These are phyloP conservation scores for Taeniopygia guttata DNA, from an alignment of 2,797 vertebrate species.

Conservation along the genomic window DNA sequence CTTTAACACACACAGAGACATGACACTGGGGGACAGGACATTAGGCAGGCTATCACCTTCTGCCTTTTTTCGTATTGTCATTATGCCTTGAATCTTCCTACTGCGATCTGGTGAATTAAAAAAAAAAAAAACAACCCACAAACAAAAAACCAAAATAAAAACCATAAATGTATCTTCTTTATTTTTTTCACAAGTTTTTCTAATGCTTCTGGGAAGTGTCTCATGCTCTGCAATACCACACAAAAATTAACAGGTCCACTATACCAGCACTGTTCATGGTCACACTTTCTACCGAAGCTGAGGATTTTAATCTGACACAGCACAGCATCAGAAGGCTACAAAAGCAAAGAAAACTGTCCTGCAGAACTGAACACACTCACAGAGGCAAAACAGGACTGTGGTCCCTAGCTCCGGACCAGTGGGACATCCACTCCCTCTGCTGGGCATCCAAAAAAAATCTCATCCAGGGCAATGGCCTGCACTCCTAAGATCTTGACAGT, in stretches of 20 bases:
- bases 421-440: slow-evolving; percentile 49
- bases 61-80: neutral
- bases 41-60: neutral
- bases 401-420: neutral
- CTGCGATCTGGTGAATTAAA: neutral
- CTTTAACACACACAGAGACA: neutral
- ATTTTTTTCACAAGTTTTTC: neutral
- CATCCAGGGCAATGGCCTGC: neutral
- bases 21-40: neutral
- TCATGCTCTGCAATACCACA: neutral
- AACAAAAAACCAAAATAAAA: neutral
- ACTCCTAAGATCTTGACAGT: too few species aligned
- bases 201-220: neutral
- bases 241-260: neutral
- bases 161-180: neutral
- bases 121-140: fast-evolving
- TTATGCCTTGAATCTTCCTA: neutral
- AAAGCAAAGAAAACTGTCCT: neutral
- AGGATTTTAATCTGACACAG: neutral
- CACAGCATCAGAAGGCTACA: neutral
- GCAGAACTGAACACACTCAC: fast-evolving
- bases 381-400: neutral
- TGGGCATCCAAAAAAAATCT: neutral
- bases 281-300: neutral
- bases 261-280: neutral